Base-by-base conservation (phyloP, 2,113 vertebrate genomes). In the Sapayoa aenigma region DNA sequence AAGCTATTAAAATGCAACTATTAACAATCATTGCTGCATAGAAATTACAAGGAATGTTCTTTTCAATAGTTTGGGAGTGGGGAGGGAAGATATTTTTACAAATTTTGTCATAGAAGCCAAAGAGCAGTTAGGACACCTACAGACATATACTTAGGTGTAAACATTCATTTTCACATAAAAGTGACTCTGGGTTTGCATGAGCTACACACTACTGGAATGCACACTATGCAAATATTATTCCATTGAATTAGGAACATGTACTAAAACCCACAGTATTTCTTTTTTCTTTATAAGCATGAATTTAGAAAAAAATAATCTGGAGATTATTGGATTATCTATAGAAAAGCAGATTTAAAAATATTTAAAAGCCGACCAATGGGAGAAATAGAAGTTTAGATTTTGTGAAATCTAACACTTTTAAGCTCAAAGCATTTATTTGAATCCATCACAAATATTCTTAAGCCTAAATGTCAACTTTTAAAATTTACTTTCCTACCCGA, bases 281-380 rank as follows among this genome's bases (percentile, higher is more conserved):
- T 59, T 86, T 76, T 82, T 53, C 47, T 63, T 71, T 71, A 33
- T 37, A 87, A 76, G 31, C n/a, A 60, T 30, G 31, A 66, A 91
- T 69, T 87, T 66, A 28, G 27, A 41, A 80, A 85, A 82, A 83
- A 76, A 69, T 18, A 56, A 74, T 42, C 60, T 81, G 37, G 19
- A 84, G 33, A 84, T 90, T 81, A 78, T 19, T 92, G 66, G 41
- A 65, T 94, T 90, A 87, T 63, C 73, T 33, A 11, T 8, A 90
- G 47, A 88, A 93, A 87, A 93, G 41, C 33, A 69, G 59, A 90
- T 68, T 69, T 31, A 39, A 89, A 93, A 90, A 74, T 84, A 93
- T 59, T 78, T 68, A 41, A 77, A 91, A 89, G 35, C 46, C 21
- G 17, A 69, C 19, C 56, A 46, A 9, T 13, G 14, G 50, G 25